Percentiles rank a stretch among this genome's conserved stretches.
phyloP scores from a whole-genome alignment of 2,797 vertebrate species.

The Gymnothorax reevesii region DNA sequence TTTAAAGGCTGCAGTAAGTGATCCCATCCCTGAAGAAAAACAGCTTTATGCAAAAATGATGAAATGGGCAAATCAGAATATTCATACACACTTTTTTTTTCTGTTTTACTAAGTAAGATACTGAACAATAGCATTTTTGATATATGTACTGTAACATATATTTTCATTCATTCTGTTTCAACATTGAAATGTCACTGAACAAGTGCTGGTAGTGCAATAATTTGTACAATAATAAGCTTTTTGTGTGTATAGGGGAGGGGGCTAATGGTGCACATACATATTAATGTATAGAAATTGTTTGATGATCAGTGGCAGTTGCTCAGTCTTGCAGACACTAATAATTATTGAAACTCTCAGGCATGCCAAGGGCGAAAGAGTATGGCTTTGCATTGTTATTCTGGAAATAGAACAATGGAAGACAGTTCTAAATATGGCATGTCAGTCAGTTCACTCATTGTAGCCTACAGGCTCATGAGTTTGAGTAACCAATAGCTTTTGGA shows the following conservation, averaged over 20 bases:
- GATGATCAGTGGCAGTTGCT: neutral
- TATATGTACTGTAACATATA: neutral
- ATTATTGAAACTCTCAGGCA: neutral
- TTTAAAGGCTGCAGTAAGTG: neutral
- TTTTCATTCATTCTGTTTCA: neutral
- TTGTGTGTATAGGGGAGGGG: neutral
- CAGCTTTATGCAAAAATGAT: neutral
- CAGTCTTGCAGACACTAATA: neutral
- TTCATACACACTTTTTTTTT: no score
- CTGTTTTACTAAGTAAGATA: neutral
- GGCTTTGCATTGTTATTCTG: neutral
- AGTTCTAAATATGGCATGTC: neutral
- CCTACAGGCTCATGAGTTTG: neutral
- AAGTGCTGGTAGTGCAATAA: neutral
- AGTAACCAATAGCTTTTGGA: neutral
- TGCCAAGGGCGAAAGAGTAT: neutral
- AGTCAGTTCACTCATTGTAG: slow-evolving; percentile 12
- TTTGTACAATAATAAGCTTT: neutral
- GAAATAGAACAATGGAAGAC: neutral
- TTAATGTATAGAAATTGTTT: neutral
- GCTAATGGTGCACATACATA: neutral
- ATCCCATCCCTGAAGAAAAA: neutral
- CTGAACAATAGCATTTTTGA: neutral
- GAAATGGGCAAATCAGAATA: neutral
- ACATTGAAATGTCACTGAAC: neutral